Evolutionary conservation across 2,888 invertebrate genomes (phyloP), one percentile per base, ranked within the genome.

Genomic region (Myathropa florea): DNA sequence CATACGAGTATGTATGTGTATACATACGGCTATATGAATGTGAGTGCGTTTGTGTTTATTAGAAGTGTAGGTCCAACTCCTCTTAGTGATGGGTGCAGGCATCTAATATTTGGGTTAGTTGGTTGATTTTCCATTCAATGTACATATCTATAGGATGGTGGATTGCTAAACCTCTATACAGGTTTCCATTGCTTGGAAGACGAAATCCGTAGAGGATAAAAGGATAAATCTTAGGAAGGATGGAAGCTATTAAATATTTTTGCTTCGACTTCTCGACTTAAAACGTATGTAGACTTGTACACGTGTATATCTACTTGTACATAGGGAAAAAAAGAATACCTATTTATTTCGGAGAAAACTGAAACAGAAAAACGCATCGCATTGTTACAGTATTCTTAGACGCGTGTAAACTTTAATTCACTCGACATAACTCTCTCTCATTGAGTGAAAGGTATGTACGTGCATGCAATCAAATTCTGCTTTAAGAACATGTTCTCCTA

Each of bases 61-160:
- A 59, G 46, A 18, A 18, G 46, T 18, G n/a, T 18, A 46, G 46
- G 46, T 46, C 46, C 46, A 46, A 46, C 46, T 7, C 63, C 1
- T 46, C 61, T 36, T 39, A 6, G 61, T 79, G 64, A 73, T 76
- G 83, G 80, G 36, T 80, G 53, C n/a, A 75, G 78, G 75, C 57
- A 83, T 83, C 60, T 75, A 79, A 75, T 79, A 86, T 75, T 86
- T 86, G 57, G 86, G 73, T 82, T 75, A 70, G 81, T 59, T 77
- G 59, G 76, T 64, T 72, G 59, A 23, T 61, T 64, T 72, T 55
- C 63, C 36, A 18, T 64, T 36, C 67, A 53, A 30, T 75, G 71
- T 76, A 71, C 61, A 30, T 63, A 71, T 33, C 21, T 65, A 33
- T 61, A 26, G 24, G 57, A 57, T 24, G 1, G 53, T 2, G 2